Conservation (phyloP, 2,888 invertebrate species). For the Onchidella celtica region DNA sequence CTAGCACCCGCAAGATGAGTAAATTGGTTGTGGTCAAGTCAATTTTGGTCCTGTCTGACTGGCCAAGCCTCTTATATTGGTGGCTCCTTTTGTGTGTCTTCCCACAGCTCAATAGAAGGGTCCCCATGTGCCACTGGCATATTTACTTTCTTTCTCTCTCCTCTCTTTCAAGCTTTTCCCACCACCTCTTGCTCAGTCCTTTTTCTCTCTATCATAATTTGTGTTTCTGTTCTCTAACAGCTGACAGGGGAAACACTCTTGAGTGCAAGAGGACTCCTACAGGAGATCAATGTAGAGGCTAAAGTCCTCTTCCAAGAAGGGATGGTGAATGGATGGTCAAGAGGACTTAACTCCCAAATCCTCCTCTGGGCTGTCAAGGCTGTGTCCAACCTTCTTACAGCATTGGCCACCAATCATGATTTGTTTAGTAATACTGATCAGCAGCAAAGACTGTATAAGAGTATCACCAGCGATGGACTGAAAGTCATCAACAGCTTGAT, state of each 20-base stretch:
- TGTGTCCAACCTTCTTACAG: slow-evolving; percentile 65
- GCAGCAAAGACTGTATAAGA: background rate
- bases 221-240: slow-evolving; percentile 23
- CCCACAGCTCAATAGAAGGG: background rate
- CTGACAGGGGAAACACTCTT: background rate
- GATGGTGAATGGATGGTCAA: slow-evolving; percentile 52
- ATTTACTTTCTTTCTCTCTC: slow-evolving; percentile 18
- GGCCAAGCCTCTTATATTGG: background rate
- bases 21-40: slow-evolving; percentile 21
- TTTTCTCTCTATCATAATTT: background rate
- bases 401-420: background rate
- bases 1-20: background rate
- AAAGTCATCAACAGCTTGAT: slow-evolving; percentile 21
- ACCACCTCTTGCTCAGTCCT: background rate
- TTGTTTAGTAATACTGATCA: background rate
- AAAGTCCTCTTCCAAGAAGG: slow-evolving; percentile 43
- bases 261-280: background rate
- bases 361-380: slow-evolving; percentile 59
- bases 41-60: slow-evolving; percentile 24
- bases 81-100: background rate
- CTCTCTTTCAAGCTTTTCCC: slow-evolving; percentile 4
- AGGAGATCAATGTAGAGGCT: background rate
- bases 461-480: background rate
- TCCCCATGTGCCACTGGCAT: background rate
- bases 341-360: slow-evolving; percentile 56